Conservation (phyloP, 2,888 invertebrate species). For the Furcula furcula region DNA sequence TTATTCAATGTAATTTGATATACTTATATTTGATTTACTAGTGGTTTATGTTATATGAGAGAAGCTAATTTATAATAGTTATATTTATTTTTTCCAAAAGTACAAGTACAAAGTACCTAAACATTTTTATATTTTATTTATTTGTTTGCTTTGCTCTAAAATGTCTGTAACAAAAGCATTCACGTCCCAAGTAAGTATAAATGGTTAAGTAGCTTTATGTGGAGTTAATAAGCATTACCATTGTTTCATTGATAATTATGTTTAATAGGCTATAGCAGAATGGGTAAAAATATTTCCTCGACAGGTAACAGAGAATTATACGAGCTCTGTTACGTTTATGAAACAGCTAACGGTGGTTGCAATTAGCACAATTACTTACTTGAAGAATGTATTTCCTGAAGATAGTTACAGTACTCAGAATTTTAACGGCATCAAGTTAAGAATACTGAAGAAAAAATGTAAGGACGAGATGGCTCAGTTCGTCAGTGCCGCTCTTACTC, state of each 20-base stretch:
- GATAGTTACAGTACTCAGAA: constrained; percentile 49
- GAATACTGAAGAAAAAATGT: constrained; percentile 57
- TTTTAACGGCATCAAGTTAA: constrained; percentile 50
- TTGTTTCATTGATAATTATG: constrained; percentile 7
- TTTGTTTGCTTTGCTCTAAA: constrained; percentile 6
- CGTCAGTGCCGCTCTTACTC: constrained; percentile 48
- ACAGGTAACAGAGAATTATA: constrained; percentile 57
- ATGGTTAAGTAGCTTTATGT: no score
- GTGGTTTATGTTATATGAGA: no score
- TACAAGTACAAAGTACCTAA: no score
- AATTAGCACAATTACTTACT: constrained; percentile 57
- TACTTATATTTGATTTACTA: no score
- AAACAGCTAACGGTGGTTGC: constrained; percentile 64
- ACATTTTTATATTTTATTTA: no score
- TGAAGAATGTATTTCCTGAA: constrained; percentile 54
- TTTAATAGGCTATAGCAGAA: constrained; percentile 47
- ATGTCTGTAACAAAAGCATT: constrained; percentile 40
- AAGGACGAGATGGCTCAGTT: constrained; percentile 59
- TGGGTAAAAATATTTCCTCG: constrained; percentile 58
- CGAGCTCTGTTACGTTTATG: constrained; percentile 63
- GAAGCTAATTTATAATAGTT: no score
- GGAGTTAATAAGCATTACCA: no score
- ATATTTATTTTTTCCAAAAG: no score
- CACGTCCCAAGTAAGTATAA: constrained; percentile 35
- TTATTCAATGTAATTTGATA: no score